Conservation (phyloP, 2,888 invertebrate species). For the Drosophila lutescens region DNA sequence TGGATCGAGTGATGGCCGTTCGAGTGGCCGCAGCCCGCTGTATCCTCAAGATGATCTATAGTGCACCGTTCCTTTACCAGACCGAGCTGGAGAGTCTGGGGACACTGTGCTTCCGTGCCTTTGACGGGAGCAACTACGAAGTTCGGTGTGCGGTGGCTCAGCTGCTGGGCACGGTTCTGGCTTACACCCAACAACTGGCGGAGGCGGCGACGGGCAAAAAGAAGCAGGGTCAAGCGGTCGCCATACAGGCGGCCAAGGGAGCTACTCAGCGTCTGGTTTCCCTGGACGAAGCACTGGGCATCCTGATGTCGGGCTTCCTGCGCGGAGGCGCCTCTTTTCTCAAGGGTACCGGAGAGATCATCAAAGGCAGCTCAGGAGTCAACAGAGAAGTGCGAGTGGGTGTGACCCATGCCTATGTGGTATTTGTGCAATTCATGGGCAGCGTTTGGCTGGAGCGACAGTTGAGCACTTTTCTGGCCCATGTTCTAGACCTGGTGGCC, state of each 20-base stretch:
- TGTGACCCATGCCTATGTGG: slow-evolving; percentile 98
- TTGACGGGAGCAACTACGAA: slow-evolving; percentile 96
- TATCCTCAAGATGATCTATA: slow-evolving; percentile 93
- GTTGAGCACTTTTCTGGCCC: slow-evolving; percentile 92
- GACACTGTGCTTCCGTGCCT: slow-evolving; percentile 95
- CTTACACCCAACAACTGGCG: slow-evolving; percentile 90
- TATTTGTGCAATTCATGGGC: slow-evolving; percentile 96
- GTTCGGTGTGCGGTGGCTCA: slow-evolving; percentile 96
- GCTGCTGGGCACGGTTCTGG: slow-evolving; percentile 90
- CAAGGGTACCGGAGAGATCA: slow-evolving; percentile 97
- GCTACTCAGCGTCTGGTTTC: slow-evolving; percentile 86
- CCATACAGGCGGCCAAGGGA: slow-evolving; percentile 69
- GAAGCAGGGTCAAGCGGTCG: slow-evolving; percentile 66
- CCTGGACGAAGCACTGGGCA: slow-evolving; percentile 94
- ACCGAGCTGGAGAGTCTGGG: slow-evolving; percentile 96
- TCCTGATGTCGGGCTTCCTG: slow-evolving; percentile 96
- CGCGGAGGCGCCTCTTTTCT: slow-evolving; percentile 97
- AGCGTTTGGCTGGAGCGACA: slow-evolving; percentile 97
- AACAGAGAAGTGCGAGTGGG: slow-evolving; percentile 98
- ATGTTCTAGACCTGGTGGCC: slow-evolving; percentile 96
- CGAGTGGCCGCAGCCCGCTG: slow-evolving; percentile 97
- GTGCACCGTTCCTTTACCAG: slow-evolving; percentile 93
- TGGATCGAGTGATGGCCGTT: slow-evolving; percentile 96
- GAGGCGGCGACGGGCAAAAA: slow-evolving; percentile 84
- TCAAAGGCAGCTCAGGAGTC: slow-evolving; percentile 96